Evolutionary conservation across 2,797 vertebrate genomes (phyloP).

Genomic region (Geotrypetes seraphini): DNA sequence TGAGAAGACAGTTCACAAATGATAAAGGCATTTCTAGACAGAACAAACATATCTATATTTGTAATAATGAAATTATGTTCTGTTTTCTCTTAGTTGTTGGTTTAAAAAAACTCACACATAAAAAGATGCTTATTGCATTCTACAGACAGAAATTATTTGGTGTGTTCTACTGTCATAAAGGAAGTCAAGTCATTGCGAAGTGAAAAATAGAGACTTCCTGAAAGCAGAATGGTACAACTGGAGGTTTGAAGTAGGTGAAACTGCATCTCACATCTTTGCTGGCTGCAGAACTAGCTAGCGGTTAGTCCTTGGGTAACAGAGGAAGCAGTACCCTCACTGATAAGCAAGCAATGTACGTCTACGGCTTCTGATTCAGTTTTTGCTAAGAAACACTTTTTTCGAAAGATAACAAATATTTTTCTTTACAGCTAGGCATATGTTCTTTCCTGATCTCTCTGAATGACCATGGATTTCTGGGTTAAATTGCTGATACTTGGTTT

Average conservation of each 20-base stretch:
- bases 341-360: slow-evolving; percentile 56
- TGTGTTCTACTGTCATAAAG: slow-evolving; percentile 21
- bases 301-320: slow-evolving; percentile 58
- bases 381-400: slow-evolving; percentile 13
- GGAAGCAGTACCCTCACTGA: slow-evolving; percentile 61
- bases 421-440: slow-evolving; percentile 61
- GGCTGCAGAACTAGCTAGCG: slow-evolving; percentile 43
- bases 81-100: too few species aligned
- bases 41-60: too few species aligned
- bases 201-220: slow-evolving; percentile 54
- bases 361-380: slow-evolving; percentile 22
- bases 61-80: too few species aligned
- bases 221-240: slow-evolving; percentile 31
- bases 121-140: neutral
- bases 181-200: slow-evolving; percentile 37
- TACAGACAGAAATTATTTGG: slow-evolving; percentile 3
- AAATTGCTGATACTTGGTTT: slow-evolving; percentile 57
- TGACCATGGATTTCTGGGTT: slow-evolving; percentile 67
- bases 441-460: slow-evolving; percentile 61
- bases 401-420: slow-evolving; percentile 43
- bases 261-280: slow-evolving; percentile 59
- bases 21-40: too few species aligned
- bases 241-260: slow-evolving; percentile 49
- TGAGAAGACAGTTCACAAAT: too few species aligned
- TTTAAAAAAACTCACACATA: too few species aligned